Evolutionary conservation across 2,113 vertebrate species (phyloP), one percentile per base, ranked within the genome.

Genomic region (Neofelis nebulosa): DNA sequence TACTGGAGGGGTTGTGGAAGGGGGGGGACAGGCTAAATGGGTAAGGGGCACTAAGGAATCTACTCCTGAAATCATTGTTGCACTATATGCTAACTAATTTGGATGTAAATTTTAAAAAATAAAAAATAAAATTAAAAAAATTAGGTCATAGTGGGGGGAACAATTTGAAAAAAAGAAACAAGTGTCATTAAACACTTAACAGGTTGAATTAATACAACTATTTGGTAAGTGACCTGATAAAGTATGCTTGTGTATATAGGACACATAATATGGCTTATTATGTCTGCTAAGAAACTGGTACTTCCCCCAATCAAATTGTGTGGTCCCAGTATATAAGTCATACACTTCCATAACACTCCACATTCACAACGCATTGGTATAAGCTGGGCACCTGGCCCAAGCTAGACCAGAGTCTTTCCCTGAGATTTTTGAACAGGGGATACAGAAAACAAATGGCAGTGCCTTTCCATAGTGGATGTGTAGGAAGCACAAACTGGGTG

Each of bases 161-260:
- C 21, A 82, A 81, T 76, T 81, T 79, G 21, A 19, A 11, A 79
- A 45, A 74, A 90, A 73, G 31, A 65, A 38, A 45, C 4, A 36
- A 63, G 11, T n/a, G 2, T 80, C 55, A 86, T 87, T 69, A 68
- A 92, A 86, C 18, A 78, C 16, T 76, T 41, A 2, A 2, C 8
- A 82, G 55, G 12, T 3, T 92, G 41, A 89, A 55, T 89, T 12
- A 55, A 52, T 73, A 15, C 5, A 96, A 88, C 27, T 87, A 18
- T 82, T 88, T 95, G 78, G 48, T 86, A 93, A 92, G 7, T 86
- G 27, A 86, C 48, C 71, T 83, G 29, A 74, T 57, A 94, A 88
- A 91, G 87, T 55, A 61, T 65, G 38, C 68, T 45, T 94, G 27
- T 38, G 55, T 45, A 61, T 31, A 95, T 15, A 92, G 36, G 50